Conservation (phyloP, 2,113 vertebrate genomes). For the Pedionomus torquatus region DNA sequence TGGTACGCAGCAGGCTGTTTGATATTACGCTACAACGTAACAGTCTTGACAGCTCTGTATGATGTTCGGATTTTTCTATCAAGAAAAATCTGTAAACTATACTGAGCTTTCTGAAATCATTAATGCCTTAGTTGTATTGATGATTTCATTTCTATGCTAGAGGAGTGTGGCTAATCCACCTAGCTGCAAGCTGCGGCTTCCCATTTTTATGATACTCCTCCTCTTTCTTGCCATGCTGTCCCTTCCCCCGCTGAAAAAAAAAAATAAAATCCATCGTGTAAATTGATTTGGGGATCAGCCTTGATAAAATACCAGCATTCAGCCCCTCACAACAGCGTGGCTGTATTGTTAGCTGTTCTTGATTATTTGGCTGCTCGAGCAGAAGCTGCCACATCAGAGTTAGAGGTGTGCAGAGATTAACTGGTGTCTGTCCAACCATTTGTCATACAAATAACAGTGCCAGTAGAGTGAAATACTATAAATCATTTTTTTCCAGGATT, state of each 20-base stretch:
- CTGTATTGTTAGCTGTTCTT: neutral
- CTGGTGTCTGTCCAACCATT: slow-evolving; percentile 75
- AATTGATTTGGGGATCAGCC: slow-evolving; percentile 59
- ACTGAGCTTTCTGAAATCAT: neutral
- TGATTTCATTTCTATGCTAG: neutral
- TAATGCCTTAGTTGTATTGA: neutral
- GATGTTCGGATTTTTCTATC: neutral
- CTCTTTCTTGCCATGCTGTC: neutral
- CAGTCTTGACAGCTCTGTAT: neutral
- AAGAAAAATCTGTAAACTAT: neutral
- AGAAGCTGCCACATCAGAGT: slow-evolving; percentile 10
- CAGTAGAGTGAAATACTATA: slow-evolving; percentile 89
- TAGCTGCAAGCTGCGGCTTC: neutral
- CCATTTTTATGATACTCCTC: neutral
- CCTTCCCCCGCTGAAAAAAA: neutral
- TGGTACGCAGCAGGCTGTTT: neutral
- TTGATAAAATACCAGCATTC: slow-evolving; percentile 47
- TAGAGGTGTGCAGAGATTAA: slow-evolving; percentile 68
- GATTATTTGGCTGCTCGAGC: slow-evolving; percentile 48
- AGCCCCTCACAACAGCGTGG: neutral
- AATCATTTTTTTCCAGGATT: slow-evolving; percentile 85
- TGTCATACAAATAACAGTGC: slow-evolving; percentile 82
- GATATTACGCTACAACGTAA: fast-evolving
- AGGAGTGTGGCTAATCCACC: neutral
- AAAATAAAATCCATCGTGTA: neutral